Evolutionary conservation across 53 echinoderm and acorn worm genomes (phyloP).

Genomic region (Echinarachnius parma): DNA sequence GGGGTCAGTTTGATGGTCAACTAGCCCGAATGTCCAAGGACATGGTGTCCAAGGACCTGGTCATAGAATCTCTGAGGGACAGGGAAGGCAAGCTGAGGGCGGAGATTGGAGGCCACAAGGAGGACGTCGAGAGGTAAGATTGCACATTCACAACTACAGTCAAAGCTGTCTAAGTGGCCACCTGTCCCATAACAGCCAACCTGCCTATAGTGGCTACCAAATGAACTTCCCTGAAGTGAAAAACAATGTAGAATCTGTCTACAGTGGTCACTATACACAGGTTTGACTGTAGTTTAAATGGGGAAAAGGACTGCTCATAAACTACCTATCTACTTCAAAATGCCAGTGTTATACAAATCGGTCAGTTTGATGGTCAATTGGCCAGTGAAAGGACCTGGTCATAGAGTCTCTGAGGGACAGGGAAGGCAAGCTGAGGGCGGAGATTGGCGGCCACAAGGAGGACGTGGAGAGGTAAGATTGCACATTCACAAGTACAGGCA

Average conservation of each 20-base stretch:
- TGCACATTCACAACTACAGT: too few relatives aligned
- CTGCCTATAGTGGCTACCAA: too few relatives aligned
- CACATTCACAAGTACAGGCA: too few relatives aligned
- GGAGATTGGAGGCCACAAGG: constrained; percentile 65
- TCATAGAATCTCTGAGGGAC: constrained; percentile 58
- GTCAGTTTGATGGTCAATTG: constrained; percentile 66
- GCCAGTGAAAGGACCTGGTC: constrained; percentile 65
- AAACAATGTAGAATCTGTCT: too few relatives aligned
- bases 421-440: constrained; percentile 61
- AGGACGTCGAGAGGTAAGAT: constrained; percentile 71
- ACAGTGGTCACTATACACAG: too few relatives aligned
- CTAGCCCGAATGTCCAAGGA: constrained; percentile 63
- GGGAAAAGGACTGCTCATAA: too few relatives aligned
- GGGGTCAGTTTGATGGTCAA: constrained; percentile 59
- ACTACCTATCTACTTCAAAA: too few relatives aligned
- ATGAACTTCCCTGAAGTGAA: too few relatives aligned
- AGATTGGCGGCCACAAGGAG: constrained; percentile 65
- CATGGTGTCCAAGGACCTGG: constrained; percentile 63
- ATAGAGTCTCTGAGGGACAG: constrained; percentile 56
- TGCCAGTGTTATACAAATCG: too few relatives aligned
- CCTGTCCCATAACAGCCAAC: too few relatives aligned
- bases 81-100: constrained; percentile 60
- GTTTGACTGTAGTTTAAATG: too few relatives aligned
- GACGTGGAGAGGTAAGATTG: constrained; percentile 74
- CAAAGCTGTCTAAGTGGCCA: too few relatives aligned